phyloP scores from a whole-genome alignment of 2,797 vertebrate species.

The Lepidocolaptes lacrymiger region DNA sequence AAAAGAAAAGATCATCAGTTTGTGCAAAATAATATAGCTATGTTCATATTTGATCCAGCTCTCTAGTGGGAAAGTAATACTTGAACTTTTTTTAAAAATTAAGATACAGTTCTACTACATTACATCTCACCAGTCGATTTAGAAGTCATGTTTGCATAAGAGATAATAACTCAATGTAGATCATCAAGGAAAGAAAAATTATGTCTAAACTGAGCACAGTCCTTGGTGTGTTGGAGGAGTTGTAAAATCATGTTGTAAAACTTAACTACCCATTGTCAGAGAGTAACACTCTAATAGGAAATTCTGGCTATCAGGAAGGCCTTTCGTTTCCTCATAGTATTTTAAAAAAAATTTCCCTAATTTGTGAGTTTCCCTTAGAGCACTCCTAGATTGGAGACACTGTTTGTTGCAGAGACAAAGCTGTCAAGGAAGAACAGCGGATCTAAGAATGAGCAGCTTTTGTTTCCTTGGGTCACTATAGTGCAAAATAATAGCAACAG shows the following conservation, averaged over 20 bases:
- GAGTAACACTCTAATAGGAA: background rate
- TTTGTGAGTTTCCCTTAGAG: background rate
- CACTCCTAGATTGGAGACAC: background rate
- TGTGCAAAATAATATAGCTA: conserved; percentile 40
- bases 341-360: background rate
- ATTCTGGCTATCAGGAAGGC: background rate
- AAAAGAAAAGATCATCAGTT: conserved; percentile 37
- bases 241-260: background rate
- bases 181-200: background rate
- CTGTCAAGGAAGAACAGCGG: background rate
- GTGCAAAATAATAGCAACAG: background rate
- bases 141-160: background rate
- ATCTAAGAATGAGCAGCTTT: background rate
- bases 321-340: background rate
- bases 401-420: background rate
- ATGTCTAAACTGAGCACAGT: background rate
- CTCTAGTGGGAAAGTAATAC: background rate
- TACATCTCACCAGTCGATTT: background rate
- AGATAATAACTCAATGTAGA: background rate
- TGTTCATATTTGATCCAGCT: background rate
- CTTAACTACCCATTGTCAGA: background rate
- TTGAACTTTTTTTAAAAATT: background rate
- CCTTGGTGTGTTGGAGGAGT: background rate
- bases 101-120: background rate
- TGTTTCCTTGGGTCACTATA: background rate